Evolutionary conservation across 2,888 invertebrate species (phyloP).

Genomic region (Tuta absoluta): DNA sequence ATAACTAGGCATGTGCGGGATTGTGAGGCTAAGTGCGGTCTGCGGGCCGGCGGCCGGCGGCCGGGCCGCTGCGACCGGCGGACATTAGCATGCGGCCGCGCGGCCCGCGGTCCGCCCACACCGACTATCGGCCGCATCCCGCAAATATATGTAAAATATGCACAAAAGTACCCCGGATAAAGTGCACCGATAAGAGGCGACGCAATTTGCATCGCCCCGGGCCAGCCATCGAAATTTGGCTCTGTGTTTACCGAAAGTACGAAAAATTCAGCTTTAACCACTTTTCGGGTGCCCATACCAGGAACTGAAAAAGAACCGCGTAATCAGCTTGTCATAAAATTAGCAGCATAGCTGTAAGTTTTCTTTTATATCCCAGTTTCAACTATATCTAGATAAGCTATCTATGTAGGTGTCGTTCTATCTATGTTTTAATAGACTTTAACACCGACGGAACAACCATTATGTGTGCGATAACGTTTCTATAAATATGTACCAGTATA

Average conservation of each 20-base stretch:
- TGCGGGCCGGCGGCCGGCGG: constrained; percentile 52
- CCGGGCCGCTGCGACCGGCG: constrained; percentile 46
- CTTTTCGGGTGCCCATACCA: constrained; percentile 2
- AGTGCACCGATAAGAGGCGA: constrained; percentile 74
- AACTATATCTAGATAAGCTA: constrained; percentile 9
- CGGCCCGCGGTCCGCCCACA: constrained; percentile 68
- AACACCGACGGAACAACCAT: constrained; percentile 14
- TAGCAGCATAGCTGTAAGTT: not conserved
- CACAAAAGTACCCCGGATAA: constrained; percentile 76
- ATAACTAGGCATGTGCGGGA: constrained; percentile 25
- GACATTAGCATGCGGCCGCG: constrained; percentile 67
- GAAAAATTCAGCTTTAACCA: constrained; percentile 24
- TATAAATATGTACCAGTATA: constrained; percentile 10
- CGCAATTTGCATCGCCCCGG: constrained; percentile 75
- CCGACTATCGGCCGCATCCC: constrained; percentile 64
- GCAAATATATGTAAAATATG: constrained; percentile 77
- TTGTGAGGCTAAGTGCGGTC: constrained; percentile 52
- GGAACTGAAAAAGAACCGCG: constrained; percentile 2
- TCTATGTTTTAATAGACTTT: constrained; percentile 6
- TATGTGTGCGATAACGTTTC: constrained; percentile 11
- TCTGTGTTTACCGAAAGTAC: constrained; percentile 61
- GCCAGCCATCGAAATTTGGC: constrained; percentile 59
- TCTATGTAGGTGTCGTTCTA: constrained; percentile 2
- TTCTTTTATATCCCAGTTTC: not conserved
- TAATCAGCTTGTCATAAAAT: constrained; percentile 5